Conservation (phyloP, 1,140 invertebrate genomes). For the Pissodes strobi region DNA sequence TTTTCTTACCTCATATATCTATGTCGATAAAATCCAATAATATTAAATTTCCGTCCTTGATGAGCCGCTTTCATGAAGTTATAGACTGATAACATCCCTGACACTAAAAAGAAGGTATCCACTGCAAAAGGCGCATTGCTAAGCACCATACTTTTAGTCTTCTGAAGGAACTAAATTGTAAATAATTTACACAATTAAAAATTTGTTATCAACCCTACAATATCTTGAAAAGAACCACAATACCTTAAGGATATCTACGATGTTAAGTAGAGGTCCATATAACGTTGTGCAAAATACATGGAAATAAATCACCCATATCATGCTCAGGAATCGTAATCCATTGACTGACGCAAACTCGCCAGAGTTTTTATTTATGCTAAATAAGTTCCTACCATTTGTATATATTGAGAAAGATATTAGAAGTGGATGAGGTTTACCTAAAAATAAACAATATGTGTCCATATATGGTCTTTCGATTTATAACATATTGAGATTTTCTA, state of each 20-base stretch:
- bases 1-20: constrained; percentile 18
- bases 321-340: constrained; percentile 60
- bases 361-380: constrained; percentile 15
- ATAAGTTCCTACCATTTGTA: constrained; percentile 38
- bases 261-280: constrained; percentile 30
- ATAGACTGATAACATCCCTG: constrained; percentile 1
- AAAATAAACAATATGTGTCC: neutral
- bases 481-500: too few relatives aligned
- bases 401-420: constrained; percentile 33
- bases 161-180: constrained; percentile 1
- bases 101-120: constrained; percentile 11
- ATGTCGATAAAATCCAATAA: constrained; percentile 1
- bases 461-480: too few relatives aligned
- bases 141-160: neutral
- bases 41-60: constrained; percentile 3
- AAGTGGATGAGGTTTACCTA: constrained; percentile 4
- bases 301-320: constrained; percentile 61
- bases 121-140: neutral
- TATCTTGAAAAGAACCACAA: too few relatives aligned
- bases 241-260: constrained; percentile 29
- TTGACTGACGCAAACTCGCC: constrained; percentile 58
- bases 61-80: constrained; percentile 5
- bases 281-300: constrained; percentile 47
- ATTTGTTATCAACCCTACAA: too few relatives aligned
- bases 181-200: neutral